Conservation (phyloP, 2,113 vertebrate genomes). For the Onychorhynchus coronatus region DNA sequence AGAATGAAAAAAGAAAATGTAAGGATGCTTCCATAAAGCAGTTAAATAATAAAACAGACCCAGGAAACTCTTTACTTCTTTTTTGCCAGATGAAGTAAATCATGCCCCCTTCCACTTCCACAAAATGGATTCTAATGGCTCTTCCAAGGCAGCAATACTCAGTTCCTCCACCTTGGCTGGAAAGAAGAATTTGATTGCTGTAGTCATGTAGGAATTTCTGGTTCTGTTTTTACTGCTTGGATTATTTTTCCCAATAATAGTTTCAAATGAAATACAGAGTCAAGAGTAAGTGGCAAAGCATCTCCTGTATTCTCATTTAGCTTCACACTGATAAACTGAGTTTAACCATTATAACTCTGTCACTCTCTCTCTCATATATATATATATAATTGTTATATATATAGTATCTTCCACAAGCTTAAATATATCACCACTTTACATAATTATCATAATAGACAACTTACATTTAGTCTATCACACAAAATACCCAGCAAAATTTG, state of each 20-base stretch:
- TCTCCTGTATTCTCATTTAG: neutral
- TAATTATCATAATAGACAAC: conserved; percentile 21
- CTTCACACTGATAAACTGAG: neutral
- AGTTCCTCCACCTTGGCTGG: neutral
- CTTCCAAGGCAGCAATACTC: neutral
- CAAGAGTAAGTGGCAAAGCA: neutral
- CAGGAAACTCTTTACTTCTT: neutral
- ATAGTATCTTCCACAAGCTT: neutral
- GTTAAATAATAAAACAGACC: neutral
- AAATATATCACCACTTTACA: neutral
- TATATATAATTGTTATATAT: neutral
- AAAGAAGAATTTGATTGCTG: neutral
- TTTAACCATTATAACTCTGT: neutral
- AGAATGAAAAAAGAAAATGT: neutral
- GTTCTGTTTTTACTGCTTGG: neutral
- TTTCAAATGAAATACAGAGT: neutral
- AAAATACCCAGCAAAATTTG: neutral
- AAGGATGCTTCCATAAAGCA: neutral
- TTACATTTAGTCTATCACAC: neutral
- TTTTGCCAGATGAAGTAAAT: neutral
- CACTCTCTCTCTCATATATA: neutral
- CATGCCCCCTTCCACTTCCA: neutral
- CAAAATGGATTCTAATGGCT: neutral
- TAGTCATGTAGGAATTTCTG: neutral
- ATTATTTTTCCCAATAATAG: neutral